Evolutionary conservation across 2,888 invertebrate genomes (phyloP).

Genomic region (Carcina quercana): DNA sequence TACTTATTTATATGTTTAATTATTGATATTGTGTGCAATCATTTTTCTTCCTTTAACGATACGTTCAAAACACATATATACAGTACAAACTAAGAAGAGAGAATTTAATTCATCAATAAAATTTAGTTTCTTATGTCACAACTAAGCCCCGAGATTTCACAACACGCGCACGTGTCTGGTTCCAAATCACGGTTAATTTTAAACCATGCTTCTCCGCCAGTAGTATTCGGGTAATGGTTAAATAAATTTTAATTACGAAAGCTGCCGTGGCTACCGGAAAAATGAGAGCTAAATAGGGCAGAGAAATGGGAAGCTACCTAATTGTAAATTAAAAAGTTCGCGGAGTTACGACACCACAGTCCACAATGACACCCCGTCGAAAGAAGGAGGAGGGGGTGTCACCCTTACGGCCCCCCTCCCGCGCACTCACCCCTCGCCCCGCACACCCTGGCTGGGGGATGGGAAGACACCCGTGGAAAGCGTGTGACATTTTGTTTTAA

Average conservation of each 20-base stretch:
- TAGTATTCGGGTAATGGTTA: constrained; percentile 31
- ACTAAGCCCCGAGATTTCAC: too few relatives aligned
- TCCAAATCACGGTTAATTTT: constrained; percentile 12
- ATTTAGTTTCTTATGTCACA: not conserved
- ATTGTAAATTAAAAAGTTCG: constrained; percentile 76
- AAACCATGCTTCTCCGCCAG: constrained; percentile 8
- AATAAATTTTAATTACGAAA: constrained; percentile 70
- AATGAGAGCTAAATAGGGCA: constrained; percentile 73
- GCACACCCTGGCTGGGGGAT: constrained; percentile 25
- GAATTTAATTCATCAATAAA: not conserved
- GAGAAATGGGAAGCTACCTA: constrained; percentile 74
- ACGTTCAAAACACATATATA: too few relatives aligned
- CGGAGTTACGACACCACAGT: constrained; percentile 74
- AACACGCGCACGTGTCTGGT: too few relatives aligned
- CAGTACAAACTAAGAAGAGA: too few relatives aligned
- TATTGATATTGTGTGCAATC: not conserved
- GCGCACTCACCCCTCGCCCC: constrained; percentile 17
- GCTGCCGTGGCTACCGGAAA: constrained; percentile 61
- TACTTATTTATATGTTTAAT: not conserved
- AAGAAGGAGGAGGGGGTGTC: constrained; percentile 29
- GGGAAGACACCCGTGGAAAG: constrained; percentile 66
- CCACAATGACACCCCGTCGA: constrained; percentile 67
- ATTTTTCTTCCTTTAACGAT: too few relatives aligned
- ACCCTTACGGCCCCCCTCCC: constrained; percentile 23
- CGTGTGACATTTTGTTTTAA: constrained; percentile 75